Conservation (phyloP, 2,888 invertebrate genomes). For the Eupithecia pulchellata region DNA sequence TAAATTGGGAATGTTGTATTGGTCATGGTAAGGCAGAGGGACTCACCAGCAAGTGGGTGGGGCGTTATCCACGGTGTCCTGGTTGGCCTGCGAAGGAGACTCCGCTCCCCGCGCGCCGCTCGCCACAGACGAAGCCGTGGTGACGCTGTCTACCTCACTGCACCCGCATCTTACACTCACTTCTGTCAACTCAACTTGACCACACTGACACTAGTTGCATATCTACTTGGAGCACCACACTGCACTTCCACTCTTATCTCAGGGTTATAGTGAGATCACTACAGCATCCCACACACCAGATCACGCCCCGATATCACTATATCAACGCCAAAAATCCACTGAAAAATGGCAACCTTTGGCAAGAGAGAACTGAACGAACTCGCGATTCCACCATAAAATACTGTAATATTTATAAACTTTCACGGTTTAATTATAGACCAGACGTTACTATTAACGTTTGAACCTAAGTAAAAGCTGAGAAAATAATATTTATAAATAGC, state of each 20-base stretch:
- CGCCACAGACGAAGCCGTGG: constrained; percentile 84
- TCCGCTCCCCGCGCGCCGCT: constrained; percentile 84
- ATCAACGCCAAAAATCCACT: constrained; percentile 72
- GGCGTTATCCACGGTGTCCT: constrained; percentile 83
- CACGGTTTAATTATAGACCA: constrained; percentile 83
- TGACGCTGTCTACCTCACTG: constrained; percentile 82
- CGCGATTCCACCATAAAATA: constrained; percentile 77
- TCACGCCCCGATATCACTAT: constrained; percentile 77
- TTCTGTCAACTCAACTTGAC: constrained; percentile 82
- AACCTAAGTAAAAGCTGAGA: constrained; percentile 85
- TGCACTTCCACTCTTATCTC: constrained; percentile 40
- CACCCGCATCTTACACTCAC: constrained; percentile 86
- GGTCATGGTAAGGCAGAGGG: constrained; percentile 16
- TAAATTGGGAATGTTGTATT: not conserved
- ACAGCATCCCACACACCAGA: constrained; percentile 56
- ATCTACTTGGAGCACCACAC: constrained; percentile 75
- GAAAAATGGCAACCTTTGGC: constrained; percentile 84
- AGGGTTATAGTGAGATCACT: constrained; percentile 36
- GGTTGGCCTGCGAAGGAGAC: constrained; percentile 85
- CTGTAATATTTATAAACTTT: constrained; percentile 85
- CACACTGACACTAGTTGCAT: constrained; percentile 84
- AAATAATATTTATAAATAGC: constrained; percentile 87
- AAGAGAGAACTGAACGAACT: constrained; percentile 73
- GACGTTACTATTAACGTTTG: constrained; percentile 85
- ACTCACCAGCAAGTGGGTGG: constrained; percentile 83